These are phyloP conservation scores for Labia minor DNA, from an alignment of 2,888 invertebrate species.

Conservation along the genomic window DNA sequence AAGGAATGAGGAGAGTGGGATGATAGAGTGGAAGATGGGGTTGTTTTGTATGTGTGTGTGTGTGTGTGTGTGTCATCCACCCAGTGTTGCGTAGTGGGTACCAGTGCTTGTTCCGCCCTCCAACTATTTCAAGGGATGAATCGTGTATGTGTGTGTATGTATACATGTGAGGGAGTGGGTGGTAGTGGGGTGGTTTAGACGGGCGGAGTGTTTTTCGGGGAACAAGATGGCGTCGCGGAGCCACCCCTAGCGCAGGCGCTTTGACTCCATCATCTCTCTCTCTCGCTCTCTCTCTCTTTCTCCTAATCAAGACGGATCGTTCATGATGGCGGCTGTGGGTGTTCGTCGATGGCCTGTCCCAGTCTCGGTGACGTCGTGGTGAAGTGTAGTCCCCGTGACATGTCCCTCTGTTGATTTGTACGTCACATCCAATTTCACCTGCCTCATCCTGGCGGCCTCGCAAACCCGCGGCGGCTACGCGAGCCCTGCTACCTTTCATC, in stretches of 20 bases:
- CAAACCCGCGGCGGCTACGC: neutral
- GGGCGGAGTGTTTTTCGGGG: neutral
- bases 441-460: neutral
- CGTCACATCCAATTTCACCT: neutral
- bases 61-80: too few relatives aligned
- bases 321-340: constrained; percentile 39
- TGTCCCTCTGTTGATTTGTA: neutral
- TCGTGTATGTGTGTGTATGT: too few relatives aligned
- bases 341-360: constrained; percentile 13
- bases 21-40: too few relatives aligned
- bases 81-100: too few relatives aligned
- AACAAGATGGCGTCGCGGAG: constrained; percentile 14
- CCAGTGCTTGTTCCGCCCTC: too few relatives aligned
- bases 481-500: constrained; percentile 27
- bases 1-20: too few relatives aligned
- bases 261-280: constrained; percentile 34
- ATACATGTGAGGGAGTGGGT: too few relatives aligned
- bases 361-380: neutral
- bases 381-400: neutral
- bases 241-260: constrained; percentile 16
- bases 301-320: constrained; percentile 40
- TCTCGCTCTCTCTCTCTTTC: constrained; percentile 27
- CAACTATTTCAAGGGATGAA: too few relatives aligned
- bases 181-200: neutral
- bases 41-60: too few relatives aligned